Base-by-base conservation (phyloP, 1,140 invertebrate species). In the Periplaneta americana region DNA sequence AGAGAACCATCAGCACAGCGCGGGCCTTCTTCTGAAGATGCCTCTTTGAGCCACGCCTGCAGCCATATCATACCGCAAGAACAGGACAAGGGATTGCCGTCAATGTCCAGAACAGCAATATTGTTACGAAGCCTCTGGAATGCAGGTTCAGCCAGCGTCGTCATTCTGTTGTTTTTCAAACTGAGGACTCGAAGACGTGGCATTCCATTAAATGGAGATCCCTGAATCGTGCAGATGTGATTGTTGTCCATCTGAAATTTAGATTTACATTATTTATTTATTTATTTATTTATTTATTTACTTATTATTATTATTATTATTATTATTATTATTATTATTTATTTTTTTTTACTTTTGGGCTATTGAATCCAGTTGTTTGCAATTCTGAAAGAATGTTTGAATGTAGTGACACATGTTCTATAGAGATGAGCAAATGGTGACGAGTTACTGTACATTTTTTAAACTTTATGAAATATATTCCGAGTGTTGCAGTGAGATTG, bases 81-180 rank as follows among this genome's bases (percentile, higher is more conserved):
- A 87, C 96, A 96, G 17, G 92, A 90, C 66, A 97, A 88, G 15
- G 96, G 95, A 90, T 96, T 96, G 22, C 94, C 95, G 88, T 96
- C 95, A 81, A 97, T 93, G 87, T 97, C 95, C 33, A 97, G 89
- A 84, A 95, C 91, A 11, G 95, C 95, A 79, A 96, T 94, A 82
- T 95, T 96, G 74, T 93, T 93, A 81, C 94, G 89, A 22, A 96
- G 87, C 83, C 93, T 92, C 80, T 93, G 91, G 84, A 97, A 95
- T 0, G 93, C 92, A n/a, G 88, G 89, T 86, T 97, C 95, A 4
- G 93, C 90, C 75, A 97, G 90, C 22, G 92, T 91, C 57, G 92
- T 91, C 88, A 97, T 91, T 83, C 92, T 92, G 88, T 97, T 97
- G 85, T 95, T 93, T 80, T 93, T 90, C 84, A 97, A 88, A 74